Evolutionary conservation across 2,888 invertebrate genomes (phyloP).

Genomic region (Thelaira solivaga): DNA sequence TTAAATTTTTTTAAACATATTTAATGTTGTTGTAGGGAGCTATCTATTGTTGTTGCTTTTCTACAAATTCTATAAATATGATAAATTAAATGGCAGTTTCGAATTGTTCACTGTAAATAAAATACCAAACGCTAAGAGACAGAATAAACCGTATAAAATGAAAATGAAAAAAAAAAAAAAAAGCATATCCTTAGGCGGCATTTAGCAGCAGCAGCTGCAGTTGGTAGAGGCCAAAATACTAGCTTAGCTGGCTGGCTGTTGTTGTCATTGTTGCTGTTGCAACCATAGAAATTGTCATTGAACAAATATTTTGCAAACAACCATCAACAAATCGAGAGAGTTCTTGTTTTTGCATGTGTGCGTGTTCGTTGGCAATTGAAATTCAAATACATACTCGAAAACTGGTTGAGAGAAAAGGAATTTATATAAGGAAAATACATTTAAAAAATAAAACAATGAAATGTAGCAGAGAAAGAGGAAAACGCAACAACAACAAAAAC

Average conservation of each 20-base stretch:
- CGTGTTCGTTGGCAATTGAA: slow-evolving; percentile 29
- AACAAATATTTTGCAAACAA: slow-evolving; percentile 47
- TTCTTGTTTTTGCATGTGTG: background rate
- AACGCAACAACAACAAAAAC: background rate
- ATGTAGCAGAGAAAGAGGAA: background rate
- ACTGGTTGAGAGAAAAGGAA: background rate
- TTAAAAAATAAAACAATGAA: slow-evolving; percentile 16
- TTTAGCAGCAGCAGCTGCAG: slow-evolving; percentile 50
- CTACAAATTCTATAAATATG: slow-evolving; percentile 51
- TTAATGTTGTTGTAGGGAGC: background rate
- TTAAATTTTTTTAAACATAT: background rate
- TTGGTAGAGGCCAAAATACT: slow-evolving; percentile 17
- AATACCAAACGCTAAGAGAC: slow-evolving; percentile 10
- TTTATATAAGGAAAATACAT: background rate
- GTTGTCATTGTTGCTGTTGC: slow-evolving; percentile 21
- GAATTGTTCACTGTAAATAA: slow-evolving; percentile 26
- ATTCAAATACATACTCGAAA: slow-evolving; percentile 31
- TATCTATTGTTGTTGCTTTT: slow-evolving; percentile 3
- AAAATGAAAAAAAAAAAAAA: slow-evolving; percentile 6
- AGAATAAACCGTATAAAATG: background rate
- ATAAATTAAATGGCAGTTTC: slow-evolving; percentile 56
- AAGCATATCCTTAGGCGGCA: slow-evolving; percentile 51
- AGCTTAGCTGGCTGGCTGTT: background rate
- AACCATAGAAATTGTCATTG: slow-evolving; percentile 45
- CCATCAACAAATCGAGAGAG: slow-evolving; percentile 32